Base-by-base conservation (phyloP, 2,797 vertebrate species). In the Muraenolepis orangiensis region DNA sequence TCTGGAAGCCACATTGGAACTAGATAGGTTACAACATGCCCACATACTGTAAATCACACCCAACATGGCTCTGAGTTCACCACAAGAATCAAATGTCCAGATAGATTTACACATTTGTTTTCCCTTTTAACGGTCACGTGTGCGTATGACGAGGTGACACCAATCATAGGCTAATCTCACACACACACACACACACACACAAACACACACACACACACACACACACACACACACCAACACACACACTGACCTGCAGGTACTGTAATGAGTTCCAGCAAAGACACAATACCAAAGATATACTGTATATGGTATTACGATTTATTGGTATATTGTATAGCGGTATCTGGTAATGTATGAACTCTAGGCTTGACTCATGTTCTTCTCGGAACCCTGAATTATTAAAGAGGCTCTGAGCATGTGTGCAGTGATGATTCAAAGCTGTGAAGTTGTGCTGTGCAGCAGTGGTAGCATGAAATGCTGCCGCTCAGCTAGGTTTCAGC, bases 21-120 rank as follows among this genome's bases (percentile, higher is more conserved):
- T 90, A 93, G 89, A 89, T 92, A 92, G 84, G 91, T 91, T 84
- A 89, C 83, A 91, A 91, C 84, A 86, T 85, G 82, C 87, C 88
- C 88, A 90, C 85, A 82, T 87, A n/a, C n/a, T n/a, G n/a, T n/a
- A 90, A 87, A 91, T 87, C 88, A 79, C 73, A 82, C 74, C 80
- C 81, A 88, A 88, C 83, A 82, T 81, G n/a, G n/a, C n/a, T 84
- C 84, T 83, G 81, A 84, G 79, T 74, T 72, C 87, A 89, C 87
- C 30, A 16, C 28, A 26, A 10, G 23, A 64, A 13, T 23, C n/a
- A 10, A 61, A 26, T 64, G 26, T 26, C 57, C 57, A 26, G n/a
- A 64, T 12, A 26, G 57, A 28, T 23, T 1, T 14, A 57, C 83
- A 82, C 85, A 84, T 81, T 77, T 61, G n/a, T n/a, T n/a, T n/a